Conservation (phyloP, 1,140 invertebrate genomes). For the Drosophila subobscura region DNA sequence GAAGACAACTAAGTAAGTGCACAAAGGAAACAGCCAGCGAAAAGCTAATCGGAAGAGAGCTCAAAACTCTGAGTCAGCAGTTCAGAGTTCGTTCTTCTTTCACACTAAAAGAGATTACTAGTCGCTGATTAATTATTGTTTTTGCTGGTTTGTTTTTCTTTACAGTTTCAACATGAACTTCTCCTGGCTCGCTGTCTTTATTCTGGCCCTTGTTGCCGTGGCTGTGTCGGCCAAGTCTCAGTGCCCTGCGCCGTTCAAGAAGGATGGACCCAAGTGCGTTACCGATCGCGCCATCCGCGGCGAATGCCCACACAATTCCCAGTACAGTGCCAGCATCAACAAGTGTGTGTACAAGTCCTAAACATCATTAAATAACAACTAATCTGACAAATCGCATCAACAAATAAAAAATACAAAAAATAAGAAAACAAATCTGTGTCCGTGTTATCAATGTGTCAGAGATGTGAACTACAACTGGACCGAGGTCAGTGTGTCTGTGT, state of each 20-base stretch:
- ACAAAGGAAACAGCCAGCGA: too few relatives aligned
- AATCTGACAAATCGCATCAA: background rate
- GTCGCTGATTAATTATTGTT: background rate
- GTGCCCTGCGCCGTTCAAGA: conserved; percentile 54
- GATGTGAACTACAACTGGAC: conserved; percentile 12
- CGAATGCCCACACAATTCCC: conserved; percentile 56
- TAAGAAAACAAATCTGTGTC: conserved; percentile 22
- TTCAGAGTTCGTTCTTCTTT: background rate
- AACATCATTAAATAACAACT: conserved; percentile 15
- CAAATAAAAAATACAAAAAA: conserved; percentile 1
- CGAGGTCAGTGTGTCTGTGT: conserved; percentile 19
- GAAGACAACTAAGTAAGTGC: conserved; percentile 34
- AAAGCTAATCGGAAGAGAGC: too few relatives aligned
- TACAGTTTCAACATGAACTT: conserved; percentile 64
- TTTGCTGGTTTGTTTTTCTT: background rate
- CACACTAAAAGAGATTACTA: background rate
- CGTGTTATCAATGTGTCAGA: conserved; percentile 6
- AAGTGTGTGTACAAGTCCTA: conserved; percentile 58
- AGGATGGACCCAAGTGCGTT: conserved; percentile 27
- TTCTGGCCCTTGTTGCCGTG: conserved; percentile 60
- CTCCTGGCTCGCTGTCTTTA: conserved; percentile 65
- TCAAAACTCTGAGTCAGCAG: too few relatives aligned
- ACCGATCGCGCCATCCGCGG: conserved; percentile 59
- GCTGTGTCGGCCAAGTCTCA: conserved; percentile 44
- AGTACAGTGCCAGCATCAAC: conserved; percentile 58